Evolutionary conservation across 2,888 invertebrate genomes (phyloP).

Genomic region (Patella caerulea): DNA sequence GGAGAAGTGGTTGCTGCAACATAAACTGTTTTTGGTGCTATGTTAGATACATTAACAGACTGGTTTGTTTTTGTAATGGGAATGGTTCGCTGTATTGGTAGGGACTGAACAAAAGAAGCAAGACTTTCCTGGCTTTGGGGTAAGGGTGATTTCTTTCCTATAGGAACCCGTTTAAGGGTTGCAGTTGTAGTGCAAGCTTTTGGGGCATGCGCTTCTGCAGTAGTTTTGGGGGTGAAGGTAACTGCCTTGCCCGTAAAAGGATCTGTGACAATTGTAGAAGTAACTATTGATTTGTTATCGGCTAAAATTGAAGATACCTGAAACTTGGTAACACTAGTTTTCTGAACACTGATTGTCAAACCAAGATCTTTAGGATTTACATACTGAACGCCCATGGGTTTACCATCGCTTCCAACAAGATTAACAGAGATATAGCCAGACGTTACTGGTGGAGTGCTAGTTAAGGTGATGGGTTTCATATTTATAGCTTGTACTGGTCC

Average conservation of each 20-base stretch:
- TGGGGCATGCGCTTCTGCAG: neutral
- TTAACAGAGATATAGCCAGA: constrained; percentile 1
- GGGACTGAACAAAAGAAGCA: too few species aligned
- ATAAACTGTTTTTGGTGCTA: neutral
- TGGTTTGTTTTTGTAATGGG: neutral
- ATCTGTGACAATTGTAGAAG: neutral
- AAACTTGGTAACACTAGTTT: constrained; percentile 4
- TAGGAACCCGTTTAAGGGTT: too few species aligned
- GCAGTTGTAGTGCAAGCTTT: neutral
- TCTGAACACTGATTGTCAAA: neutral
- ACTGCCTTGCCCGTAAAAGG: neutral
- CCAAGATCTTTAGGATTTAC: constrained; percentile 3
- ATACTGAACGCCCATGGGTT: neutral
- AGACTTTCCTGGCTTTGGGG: too few species aligned
- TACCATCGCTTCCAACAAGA: constrained; percentile 1
- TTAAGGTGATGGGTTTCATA: too few species aligned
- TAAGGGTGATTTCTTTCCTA: too few species aligned
- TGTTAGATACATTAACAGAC: neutral
- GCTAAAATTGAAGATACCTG: neutral
- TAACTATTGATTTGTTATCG: neutral
- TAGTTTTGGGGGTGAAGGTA: neutral
- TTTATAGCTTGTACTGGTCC: too few species aligned
- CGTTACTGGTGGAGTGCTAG: too few species aligned
- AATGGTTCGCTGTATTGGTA: neutral
- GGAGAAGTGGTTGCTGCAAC: neutral